Conservation (phyloP, 2,888 invertebrate species). For the Drosophila nr. perissopoda region DNA sequence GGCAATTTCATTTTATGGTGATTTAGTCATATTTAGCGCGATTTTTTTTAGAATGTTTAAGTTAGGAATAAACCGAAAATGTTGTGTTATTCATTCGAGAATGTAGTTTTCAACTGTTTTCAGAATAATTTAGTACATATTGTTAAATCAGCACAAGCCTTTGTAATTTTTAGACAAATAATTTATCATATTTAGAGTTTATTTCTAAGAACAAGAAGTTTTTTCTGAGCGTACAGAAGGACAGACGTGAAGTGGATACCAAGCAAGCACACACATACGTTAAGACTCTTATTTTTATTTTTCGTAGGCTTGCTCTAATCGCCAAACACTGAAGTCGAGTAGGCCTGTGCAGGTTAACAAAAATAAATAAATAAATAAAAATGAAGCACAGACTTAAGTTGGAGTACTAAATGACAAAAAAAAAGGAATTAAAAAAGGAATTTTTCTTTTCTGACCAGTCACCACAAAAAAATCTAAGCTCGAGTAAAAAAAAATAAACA, state of each 20-base stretch:
- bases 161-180: neutral
- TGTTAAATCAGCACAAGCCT: neutral
- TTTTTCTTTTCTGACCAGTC: neutral
- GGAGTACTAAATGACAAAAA: neutral
- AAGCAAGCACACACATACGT: constrained; percentile 18
- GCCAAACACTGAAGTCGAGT: constrained; percentile 86
- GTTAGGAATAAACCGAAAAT: too few species aligned
- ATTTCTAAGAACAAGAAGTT: neutral
- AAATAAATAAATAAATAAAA: neutral
- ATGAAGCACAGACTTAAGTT: neutral
- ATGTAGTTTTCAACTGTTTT: too few species aligned
- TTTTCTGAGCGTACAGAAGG: neutral
- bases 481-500: neutral
- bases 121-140: too few species aligned
- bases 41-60: too few species aligned
- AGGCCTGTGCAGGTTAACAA: neutral
- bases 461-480: neutral
- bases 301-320: neutral
- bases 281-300: constrained; percentile 22
- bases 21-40: too few species aligned
- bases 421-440: neutral
- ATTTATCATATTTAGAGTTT: neutral
- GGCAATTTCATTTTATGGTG: too few species aligned
- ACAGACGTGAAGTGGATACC: constrained; percentile 6
- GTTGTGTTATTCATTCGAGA: too few species aligned